These are phyloP conservation scores for Thrips palmi DNA, from an alignment of 1,140 invertebrate genomes.

Conservation along the genomic window DNA sequence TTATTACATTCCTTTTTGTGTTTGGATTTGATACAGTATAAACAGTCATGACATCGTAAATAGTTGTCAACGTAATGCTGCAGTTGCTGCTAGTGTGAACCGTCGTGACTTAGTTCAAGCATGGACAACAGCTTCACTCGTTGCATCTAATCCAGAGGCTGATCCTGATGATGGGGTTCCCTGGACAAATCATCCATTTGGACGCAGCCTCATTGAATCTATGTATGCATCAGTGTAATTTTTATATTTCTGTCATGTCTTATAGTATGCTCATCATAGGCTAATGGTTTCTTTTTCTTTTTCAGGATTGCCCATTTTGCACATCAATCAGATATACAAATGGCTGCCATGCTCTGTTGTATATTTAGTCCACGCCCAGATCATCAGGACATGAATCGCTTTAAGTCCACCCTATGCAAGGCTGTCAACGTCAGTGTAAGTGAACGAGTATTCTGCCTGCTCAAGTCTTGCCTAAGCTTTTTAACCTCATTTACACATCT, in stretches of 20 bases:
- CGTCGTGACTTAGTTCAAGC: slow-evolving; percentile 68
- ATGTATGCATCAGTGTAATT: slow-evolving; percentile 38
- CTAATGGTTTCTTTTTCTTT: slow-evolving; percentile 16
- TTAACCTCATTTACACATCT: too few relatives aligned
- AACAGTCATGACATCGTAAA: slow-evolving; percentile 32
- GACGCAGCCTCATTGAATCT: slow-evolving; percentile 62
- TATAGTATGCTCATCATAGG: not conserved
- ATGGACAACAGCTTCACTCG: slow-evolving; percentile 61
- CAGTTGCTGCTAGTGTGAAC: slow-evolving; percentile 47
- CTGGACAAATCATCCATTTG: slow-evolving; percentile 69
- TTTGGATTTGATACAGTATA: slow-evolving; percentile 26
- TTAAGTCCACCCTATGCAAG: slow-evolving; percentile 23
- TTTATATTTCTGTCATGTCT: slow-evolving; percentile 2
- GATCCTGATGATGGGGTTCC: slow-evolving; percentile 41
- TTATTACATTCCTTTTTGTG: slow-evolving; percentile 10
- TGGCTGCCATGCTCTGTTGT: slow-evolving; percentile 80
- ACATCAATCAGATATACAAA: slow-evolving; percentile 69
- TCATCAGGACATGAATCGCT: slow-evolving; percentile 17
- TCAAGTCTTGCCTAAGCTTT: not conserved
- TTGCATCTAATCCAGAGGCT: slow-evolving; percentile 34
- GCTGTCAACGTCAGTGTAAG: slow-evolving; percentile 32
- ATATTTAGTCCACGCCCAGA: slow-evolving; percentile 44
- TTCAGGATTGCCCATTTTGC: slow-evolving; percentile 60
- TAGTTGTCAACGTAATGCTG: slow-evolving; percentile 68
- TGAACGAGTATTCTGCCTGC: slow-evolving; percentile 13